Percentiles rank a stretch among this genome's conserved stretches.
Evolutionary conservation across 1,140 invertebrate species (phyloP).

Genomic region (Apis florea): DNA sequence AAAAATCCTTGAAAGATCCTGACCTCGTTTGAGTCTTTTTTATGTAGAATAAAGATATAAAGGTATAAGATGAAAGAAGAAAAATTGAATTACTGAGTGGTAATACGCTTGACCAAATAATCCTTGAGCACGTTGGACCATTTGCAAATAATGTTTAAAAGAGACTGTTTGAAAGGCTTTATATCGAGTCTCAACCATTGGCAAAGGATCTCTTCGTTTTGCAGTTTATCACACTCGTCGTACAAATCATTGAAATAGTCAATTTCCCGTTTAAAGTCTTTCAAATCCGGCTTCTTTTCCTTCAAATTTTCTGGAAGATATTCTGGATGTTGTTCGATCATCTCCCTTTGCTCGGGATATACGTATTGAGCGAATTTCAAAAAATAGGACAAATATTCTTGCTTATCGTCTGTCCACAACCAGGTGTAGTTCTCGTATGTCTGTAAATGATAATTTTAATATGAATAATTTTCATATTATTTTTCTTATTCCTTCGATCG

Average conservation of each 20-base stretch:
- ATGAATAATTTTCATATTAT: neutral
- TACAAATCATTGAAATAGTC: slow-evolving; percentile 84
- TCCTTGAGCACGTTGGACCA: slow-evolving; percentile 91
- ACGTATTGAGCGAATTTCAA: slow-evolving; percentile 84
- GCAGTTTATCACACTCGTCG: slow-evolving; percentile 79
- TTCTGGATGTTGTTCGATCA: slow-evolving; percentile 75
- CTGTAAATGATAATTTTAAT: slow-evolving; percentile 45
- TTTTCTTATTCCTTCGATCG: neutral
- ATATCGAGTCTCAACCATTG: slow-evolving; percentile 88
- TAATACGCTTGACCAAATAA: slow-evolving; percentile 87
- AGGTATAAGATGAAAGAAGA: neutral
- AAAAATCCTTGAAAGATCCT: too few relatives aligned
- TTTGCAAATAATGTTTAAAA: slow-evolving; percentile 88
- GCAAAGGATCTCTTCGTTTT: slow-evolving; percentile 81
- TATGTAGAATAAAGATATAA: neutral
- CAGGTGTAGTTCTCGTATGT: slow-evolving; percentile 79
- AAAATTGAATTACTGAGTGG: slow-evolving; percentile 68
- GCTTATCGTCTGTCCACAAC: slow-evolving; percentile 85
- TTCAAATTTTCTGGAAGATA: slow-evolving; percentile 70
- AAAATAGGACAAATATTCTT: slow-evolving; percentile 84
- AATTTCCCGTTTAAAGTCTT: slow-evolving; percentile 83
- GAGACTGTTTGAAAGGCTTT: slow-evolving; percentile 86
- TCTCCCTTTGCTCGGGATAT: slow-evolving; percentile 81
- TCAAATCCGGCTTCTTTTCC: slow-evolving; percentile 81
- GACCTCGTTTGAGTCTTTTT: too few relatives aligned